These are phyloP conservation scores for Schrankia costaestrigalis DNA, from an alignment of 2,888 invertebrate genomes.

Conservation along the genomic window DNA sequence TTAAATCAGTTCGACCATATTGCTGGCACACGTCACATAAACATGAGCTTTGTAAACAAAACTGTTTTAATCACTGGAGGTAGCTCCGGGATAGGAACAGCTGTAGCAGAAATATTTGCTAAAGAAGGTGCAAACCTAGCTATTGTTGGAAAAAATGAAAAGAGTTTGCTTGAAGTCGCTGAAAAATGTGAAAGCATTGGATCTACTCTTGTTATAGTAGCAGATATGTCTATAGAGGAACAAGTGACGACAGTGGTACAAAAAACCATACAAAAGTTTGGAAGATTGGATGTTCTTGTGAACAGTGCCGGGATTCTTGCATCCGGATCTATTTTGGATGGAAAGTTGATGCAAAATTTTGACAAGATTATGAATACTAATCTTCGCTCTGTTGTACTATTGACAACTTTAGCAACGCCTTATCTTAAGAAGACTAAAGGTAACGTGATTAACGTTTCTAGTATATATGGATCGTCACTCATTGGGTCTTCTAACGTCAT, in stretches of 20 bases:
- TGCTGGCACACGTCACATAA: too few relatives aligned
- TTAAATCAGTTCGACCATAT: too few relatives aligned
- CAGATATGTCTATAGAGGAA: conserved; percentile 40
- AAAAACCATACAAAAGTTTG: conserved; percentile 36
- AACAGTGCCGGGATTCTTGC: conserved; percentile 43
- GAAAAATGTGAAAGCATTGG: conserved; percentile 19
- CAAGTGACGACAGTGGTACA: conserved; percentile 32
- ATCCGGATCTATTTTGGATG: too few relatives aligned
- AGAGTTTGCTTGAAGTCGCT: conserved; percentile 8
- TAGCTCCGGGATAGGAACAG: conserved; percentile 15
- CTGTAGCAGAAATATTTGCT: conserved; percentile 9
- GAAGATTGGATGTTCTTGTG: conserved; percentile 41
- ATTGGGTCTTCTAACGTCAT: too few relatives aligned
- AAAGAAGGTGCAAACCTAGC: conserved; percentile 12
- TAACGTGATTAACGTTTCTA: too few relatives aligned
- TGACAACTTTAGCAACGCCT: too few relatives aligned
- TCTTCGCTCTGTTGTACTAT: too few relatives aligned
- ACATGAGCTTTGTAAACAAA: conserved; percentile 5
- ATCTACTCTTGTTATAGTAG: conserved; percentile 31
- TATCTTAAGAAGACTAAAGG: too few relatives aligned
- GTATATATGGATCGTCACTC: too few relatives aligned
- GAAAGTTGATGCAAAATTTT: conserved; percentile 19
- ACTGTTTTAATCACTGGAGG: conserved; percentile 7
- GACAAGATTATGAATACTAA: too few relatives aligned
- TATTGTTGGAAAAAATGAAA: conserved; percentile 5